Conservation (phyloP, 2,113 vertebrate genomes). For the Pelmatolapia mariae region DNA sequence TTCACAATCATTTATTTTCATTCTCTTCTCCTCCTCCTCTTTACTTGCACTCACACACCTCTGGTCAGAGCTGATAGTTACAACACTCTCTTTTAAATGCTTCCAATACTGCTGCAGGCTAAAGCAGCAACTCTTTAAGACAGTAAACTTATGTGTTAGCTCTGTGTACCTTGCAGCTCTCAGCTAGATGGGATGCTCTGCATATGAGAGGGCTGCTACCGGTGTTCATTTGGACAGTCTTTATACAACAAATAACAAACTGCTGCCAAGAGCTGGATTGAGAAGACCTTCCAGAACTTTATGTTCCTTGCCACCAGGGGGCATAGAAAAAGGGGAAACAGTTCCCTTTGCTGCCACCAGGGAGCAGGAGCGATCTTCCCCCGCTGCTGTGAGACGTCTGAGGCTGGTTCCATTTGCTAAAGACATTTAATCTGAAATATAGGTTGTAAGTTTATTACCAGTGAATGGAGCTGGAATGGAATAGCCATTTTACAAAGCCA, state of each 20-base stretch:
- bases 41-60: constrained; percentile 24
- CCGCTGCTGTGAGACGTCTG: background rate
- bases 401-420: constrained; percentile 57
- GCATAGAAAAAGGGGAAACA: background rate
- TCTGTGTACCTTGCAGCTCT: background rate
- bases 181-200: background rate
- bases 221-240: background rate
- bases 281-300: background rate
- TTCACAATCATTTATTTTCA: background rate
- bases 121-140: constrained; percentile 15
- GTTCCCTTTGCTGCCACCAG: constrained; percentile 50
- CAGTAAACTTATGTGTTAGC: constrained; percentile 24
- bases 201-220: background rate
- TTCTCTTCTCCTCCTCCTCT: constrained; percentile 12
- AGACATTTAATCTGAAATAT: constrained; percentile 71
- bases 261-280: background rate
- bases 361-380: constrained; percentile 60
- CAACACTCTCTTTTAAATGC: constrained; percentile 42
- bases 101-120: constrained; percentile 55
- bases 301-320: constrained; percentile 44
- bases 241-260: constrained; percentile 1
- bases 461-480: constrained; percentile 60
- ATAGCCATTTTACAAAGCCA: constrained; percentile 67
- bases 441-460: constrained; percentile 74
- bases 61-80: constrained; percentile 48